Evolutionary conservation across 2,797 vertebrate genomes (phyloP).

Genomic region (Micromesistius poutassou): DNA sequence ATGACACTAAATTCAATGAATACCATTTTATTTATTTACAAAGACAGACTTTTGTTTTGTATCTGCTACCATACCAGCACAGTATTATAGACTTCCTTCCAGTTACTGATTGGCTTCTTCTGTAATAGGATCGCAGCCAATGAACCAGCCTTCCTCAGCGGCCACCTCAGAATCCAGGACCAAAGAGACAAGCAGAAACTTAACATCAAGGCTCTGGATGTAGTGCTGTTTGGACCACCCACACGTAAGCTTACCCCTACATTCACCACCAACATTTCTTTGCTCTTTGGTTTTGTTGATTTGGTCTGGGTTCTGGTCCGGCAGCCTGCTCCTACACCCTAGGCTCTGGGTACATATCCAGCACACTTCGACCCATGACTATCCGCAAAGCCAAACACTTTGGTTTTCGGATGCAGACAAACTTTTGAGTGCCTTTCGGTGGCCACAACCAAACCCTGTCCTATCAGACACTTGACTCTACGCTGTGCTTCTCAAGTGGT

Average conservation of each 20-base stretch:
- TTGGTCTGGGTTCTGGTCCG: neutral
- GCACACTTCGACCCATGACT: too few relatives aligned
- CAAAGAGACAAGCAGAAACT: slow-evolving; percentile 97
- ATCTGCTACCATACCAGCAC: neutral
- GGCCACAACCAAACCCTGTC: too few relatives aligned
- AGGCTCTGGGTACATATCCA: too few relatives aligned
- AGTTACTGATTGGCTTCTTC: neutral
- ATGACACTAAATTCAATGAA: neutral
- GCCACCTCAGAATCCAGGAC: slow-evolving; percentile 89
- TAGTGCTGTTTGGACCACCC: slow-evolving; percentile 93
- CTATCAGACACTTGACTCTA: too few relatives aligned
- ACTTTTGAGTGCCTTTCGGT: too few relatives aligned
- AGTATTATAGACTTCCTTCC: neutral
- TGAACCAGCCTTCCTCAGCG: slow-evolving; percentile 91
- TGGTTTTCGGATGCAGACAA: too few relatives aligned
- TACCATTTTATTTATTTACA: neutral
- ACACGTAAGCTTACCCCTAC: slow-evolving; percentile 77
- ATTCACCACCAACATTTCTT: neutral
- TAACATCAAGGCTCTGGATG: slow-evolving; percentile 95
- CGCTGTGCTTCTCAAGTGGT: too few relatives aligned
- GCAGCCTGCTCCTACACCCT: too few relatives aligned
- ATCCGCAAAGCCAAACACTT: too few relatives aligned
- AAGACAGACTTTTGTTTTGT: neutral
- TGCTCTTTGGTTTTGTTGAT: neutral
- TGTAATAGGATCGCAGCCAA: slow-evolving; percentile 90